A percentile compares a stretch with the other conserved stretches of the same genome.
Conservation (phyloP, 2,888 invertebrate genomes). For the Hyposoter didymator region DNA sequence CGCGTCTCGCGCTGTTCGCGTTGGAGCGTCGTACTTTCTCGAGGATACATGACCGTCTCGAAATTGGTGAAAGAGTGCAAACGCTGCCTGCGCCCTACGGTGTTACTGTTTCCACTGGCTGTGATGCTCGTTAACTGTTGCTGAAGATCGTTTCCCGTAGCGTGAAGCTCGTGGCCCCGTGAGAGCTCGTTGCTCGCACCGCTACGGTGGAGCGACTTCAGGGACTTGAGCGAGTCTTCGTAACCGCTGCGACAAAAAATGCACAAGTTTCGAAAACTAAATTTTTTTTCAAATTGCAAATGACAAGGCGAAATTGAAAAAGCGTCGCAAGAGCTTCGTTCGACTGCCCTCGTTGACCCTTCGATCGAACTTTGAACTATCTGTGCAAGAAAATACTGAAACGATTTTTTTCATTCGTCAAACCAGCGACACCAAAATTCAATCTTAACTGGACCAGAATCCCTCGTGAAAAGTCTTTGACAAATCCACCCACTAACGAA, state of each 20-base stretch:
- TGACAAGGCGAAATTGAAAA: background rate
- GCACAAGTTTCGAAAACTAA: background rate
- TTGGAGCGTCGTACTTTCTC: constrained; percentile 73
- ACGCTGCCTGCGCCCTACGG: constrained; percentile 75
- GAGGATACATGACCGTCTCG: constrained; percentile 76
- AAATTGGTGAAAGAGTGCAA: constrained; percentile 80
- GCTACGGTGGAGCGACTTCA: constrained; percentile 88
- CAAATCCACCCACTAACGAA: background rate
- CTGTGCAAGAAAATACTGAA: background rate
- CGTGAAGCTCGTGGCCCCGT: constrained; percentile 72
- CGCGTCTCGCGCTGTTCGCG: constrained; percentile 69
- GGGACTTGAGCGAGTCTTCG: constrained; percentile 92
- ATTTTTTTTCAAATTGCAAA: no score
- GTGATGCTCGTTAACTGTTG: constrained; percentile 79
- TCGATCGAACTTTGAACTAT: background rate
- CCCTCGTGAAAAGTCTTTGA: background rate
- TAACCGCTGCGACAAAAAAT: constrained; percentile 87
- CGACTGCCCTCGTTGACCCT: background rate
- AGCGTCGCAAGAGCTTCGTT: background rate
- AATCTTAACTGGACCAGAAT: background rate
- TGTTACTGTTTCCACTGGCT: constrained; percentile 72
- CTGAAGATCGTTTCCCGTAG: constrained; percentile 78
- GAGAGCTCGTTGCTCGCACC: constrained; percentile 71
- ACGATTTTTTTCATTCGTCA: background rate
- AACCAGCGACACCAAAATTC: background rate